phyloP scores from a whole-genome alignment of 2,797 vertebrate genomes.

The Aythya fuligula region DNA sequence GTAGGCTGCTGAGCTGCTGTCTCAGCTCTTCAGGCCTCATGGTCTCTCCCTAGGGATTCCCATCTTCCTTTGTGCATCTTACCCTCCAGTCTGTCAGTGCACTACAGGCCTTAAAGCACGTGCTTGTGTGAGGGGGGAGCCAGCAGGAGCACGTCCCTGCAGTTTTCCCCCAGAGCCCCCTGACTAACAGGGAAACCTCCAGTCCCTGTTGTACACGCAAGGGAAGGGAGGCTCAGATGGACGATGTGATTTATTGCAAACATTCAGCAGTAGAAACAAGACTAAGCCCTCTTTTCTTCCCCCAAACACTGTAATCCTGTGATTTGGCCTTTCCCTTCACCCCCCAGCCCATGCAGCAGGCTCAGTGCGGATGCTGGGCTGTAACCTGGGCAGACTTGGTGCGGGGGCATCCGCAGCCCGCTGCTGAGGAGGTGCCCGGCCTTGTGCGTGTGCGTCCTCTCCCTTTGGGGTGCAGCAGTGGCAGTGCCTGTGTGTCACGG shows the following conservation, averaged over 20 bases:
- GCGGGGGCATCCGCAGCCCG: rapidly evolving
- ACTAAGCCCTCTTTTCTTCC: background rate
- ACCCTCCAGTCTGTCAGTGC: background rate
- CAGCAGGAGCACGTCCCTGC: background rate
- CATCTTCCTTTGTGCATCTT: background rate
- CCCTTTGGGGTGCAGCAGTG: rapidly evolving
- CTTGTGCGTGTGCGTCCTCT: background rate
- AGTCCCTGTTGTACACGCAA: background rate
- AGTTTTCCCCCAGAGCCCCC: background rate
- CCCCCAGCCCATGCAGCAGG: background rate
- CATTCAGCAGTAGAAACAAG: background rate
- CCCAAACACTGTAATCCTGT: background rate
- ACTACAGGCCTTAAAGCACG: background rate
- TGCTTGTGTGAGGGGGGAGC: background rate
- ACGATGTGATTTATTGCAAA: background rate
- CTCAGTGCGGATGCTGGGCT: background rate
- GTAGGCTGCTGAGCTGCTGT: background rate
- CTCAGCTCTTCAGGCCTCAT: background rate
- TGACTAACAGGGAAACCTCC: background rate
- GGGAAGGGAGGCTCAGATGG: background rate
- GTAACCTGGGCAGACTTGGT: background rate
- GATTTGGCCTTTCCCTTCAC: rapidly evolving
- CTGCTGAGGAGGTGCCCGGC: background rate
- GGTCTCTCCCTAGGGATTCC: background rate
- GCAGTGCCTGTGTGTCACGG: rapidly evolving